A percentile compares a stretch with the other conserved stretches of the same genome.
Evolutionary conservation across 2,797 vertebrate genomes (phyloP).

Genomic region (Champsocephalus gunnari): DNA sequence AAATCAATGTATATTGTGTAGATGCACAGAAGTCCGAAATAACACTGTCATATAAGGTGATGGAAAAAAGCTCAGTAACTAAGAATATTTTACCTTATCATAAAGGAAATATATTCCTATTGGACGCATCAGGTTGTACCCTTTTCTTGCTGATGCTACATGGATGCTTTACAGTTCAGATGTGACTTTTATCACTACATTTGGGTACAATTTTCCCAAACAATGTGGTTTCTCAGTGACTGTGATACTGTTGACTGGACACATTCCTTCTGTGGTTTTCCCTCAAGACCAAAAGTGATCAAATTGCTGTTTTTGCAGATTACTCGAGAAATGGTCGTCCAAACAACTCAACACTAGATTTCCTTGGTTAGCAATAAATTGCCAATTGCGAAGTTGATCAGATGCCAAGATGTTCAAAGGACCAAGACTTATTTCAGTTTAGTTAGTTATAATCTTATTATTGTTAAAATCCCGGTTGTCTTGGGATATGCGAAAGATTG

Average conservation of each 20-base stretch:
- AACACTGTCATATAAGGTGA: neutral
- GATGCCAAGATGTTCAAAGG: no score
- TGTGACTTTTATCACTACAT: neutral
- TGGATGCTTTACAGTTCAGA: neutral
- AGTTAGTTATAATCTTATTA: slow-evolving; percentile 13
- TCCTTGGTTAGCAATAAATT: no score
- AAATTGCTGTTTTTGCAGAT: neutral
- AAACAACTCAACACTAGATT: no score
- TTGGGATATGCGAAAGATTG: neutral
- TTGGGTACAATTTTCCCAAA: neutral
- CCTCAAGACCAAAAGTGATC: slow-evolving; percentile 11
- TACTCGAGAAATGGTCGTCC: no score
- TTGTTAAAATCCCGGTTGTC: slow-evolving; percentile 2
- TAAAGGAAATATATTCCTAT: neutral
- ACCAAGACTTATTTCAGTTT: no score
- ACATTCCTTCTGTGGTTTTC: slow-evolving; percentile 21
- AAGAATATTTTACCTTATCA: neutral
- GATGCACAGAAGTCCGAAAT: neutral
- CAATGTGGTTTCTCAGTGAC: slow-evolving; percentile 2
- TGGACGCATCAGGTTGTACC: no score
- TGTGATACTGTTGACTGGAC: slow-evolving; percentile 5
- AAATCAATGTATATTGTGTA: neutral
- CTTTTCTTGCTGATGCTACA: neutral
- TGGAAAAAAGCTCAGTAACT: neutral
- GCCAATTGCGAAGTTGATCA: no score